A percentile compares a stretch with the other conserved stretches of the same genome.
phyloP scores from a whole-genome alignment of 2,888 invertebrate genomes.

The Schizotus pectinicornis region DNA sequence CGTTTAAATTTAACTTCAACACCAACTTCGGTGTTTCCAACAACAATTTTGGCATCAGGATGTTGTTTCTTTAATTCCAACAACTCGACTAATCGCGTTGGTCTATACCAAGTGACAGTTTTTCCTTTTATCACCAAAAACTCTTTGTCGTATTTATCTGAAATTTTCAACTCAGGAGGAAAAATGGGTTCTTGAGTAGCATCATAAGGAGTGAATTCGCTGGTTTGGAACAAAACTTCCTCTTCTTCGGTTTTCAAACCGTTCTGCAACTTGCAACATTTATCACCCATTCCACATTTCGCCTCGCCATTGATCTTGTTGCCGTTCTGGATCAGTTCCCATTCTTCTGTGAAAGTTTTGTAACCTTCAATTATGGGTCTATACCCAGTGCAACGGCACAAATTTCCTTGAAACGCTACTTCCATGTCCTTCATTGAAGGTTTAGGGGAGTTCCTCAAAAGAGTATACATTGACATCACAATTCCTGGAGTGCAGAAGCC shows the following conservation, averaged over 20 bases:
- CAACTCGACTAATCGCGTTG: slow-evolving; percentile 70
- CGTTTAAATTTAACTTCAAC: slow-evolving; percentile 91
- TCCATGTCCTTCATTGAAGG: slow-evolving; percentile 81
- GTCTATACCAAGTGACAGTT: slow-evolving; percentile 77
- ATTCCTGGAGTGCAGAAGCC: slow-evolving; percentile 96
- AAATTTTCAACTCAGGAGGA: slow-evolving; percentile 82
- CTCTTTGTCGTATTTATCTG: slow-evolving; percentile 64
- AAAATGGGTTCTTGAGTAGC: slow-evolving; percentile 89
- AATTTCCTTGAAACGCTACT: slow-evolving; percentile 79
- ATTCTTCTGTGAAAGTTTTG: slow-evolving; percentile 81
- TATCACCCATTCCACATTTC: slow-evolving; percentile 67
- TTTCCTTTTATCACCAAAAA: slow-evolving; percentile 68
- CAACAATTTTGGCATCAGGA: slow-evolving; percentile 79
- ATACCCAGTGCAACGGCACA: slow-evolving; percentile 95
- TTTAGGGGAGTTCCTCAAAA: slow-evolving; percentile 74
- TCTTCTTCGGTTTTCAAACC: slow-evolving; percentile 26
- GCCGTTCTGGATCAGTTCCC: slow-evolving; percentile 60
- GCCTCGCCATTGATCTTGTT: slow-evolving; percentile 42
- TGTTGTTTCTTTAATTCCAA: slow-evolving; percentile 70
- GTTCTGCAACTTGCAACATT: slow-evolving; percentile 66
- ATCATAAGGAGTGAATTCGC: slow-evolving; percentile 75
- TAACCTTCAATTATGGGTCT: slow-evolving; percentile 92
- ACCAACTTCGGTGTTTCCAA: slow-evolving; percentile 90
- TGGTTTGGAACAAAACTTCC: slow-evolving; percentile 64
- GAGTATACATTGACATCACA: slow-evolving; percentile 95